Evolutionary conservation across 2,797 vertebrate species (phyloP).

Genomic region (Galago senegalensis): DNA sequence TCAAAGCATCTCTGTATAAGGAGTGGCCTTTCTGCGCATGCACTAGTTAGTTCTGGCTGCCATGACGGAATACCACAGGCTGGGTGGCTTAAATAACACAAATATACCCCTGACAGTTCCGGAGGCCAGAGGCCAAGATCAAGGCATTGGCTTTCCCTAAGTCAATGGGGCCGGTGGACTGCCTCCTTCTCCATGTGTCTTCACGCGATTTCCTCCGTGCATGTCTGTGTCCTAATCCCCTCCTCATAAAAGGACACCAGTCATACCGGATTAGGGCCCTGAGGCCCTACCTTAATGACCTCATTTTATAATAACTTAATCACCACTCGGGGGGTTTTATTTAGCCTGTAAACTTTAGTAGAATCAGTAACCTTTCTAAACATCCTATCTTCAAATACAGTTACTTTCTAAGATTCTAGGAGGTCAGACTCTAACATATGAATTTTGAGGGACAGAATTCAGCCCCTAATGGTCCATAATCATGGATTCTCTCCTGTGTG

Average conservation of each 20-base stretch:
- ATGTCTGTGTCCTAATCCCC: not conserved
- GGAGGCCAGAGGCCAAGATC: not conserved
- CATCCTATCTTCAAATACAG: not conserved
- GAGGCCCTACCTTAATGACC: not conserved
- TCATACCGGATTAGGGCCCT: not conserved
- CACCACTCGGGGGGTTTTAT: not conserved
- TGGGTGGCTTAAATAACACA: not conserved
- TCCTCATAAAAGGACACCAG: not conserved
- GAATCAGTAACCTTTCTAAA: not conserved
- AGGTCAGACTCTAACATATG: not conserved
- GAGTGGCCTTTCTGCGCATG: not conserved
- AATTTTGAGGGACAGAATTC: not conserved
- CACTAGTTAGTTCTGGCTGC: too few relatives aligned
- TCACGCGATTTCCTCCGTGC: fast-evolving
- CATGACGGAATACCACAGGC: not conserved
- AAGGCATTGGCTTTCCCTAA: not conserved
- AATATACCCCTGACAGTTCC: not conserved
- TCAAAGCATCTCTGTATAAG: not conserved
- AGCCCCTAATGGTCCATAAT: not conserved
- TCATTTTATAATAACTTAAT: not conserved
- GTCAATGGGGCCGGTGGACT: too few relatives aligned
- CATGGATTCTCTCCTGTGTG: not conserved
- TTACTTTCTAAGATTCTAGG: not conserved
- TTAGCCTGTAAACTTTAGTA: not conserved
- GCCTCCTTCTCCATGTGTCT: not conserved